Conservation (phyloP, 1,140 invertebrate genomes). For the Drosophila orosa region DNA sequence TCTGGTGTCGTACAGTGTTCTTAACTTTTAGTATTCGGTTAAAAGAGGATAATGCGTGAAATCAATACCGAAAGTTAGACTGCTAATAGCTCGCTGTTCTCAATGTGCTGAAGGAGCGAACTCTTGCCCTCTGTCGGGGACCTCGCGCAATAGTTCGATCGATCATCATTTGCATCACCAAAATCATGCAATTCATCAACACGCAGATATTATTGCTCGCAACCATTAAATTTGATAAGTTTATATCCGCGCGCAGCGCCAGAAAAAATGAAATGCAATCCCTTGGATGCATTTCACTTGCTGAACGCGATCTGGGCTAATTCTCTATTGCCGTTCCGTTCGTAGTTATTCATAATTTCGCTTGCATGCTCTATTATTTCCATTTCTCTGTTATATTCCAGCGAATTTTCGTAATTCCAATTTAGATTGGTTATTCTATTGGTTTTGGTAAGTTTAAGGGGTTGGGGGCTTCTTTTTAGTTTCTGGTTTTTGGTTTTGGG, state of each 20-base stretch:
- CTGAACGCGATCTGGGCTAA: slow-evolving; percentile 69
- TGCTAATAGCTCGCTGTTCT: slow-evolving; percentile 71
- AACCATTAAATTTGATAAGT: slow-evolving; percentile 76
- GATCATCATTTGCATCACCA: slow-evolving; percentile 83
- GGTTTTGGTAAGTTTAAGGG: slow-evolving; percentile 62
- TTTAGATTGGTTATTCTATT: slow-evolving; percentile 82
- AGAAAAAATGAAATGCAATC: slow-evolving; percentile 58
- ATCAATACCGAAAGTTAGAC: slow-evolving; percentile 66
- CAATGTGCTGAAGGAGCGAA: slow-evolving; percentile 78
- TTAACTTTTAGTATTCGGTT: slow-evolving; percentile 63
- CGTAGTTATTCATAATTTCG: slow-evolving; percentile 18
- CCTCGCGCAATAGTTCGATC: slow-evolving; percentile 73
- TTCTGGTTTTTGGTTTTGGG: slow-evolving; percentile 45
- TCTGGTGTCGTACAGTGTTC: slow-evolving; percentile 56
- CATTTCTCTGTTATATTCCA: slow-evolving; percentile 32
- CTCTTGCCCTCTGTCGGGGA: slow-evolving; percentile 51
- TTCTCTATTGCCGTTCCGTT: slow-evolving; percentile 37
- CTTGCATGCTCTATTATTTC: slow-evolving; percentile 31
- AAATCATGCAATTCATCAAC: slow-evolving; percentile 84
- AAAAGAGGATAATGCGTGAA: slow-evolving; percentile 17
- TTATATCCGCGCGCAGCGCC: slow-evolving; percentile 48
- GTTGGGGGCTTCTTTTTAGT: slow-evolving; percentile 30
- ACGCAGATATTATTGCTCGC: slow-evolving; percentile 85
- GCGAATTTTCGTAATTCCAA: slow-evolving; percentile 73
- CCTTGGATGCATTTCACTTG: slow-evolving; percentile 54